Percentiles rank a stretch among this genome's conserved stretches.
Conservation (phyloP, 2,113 vertebrate genomes). For the Gorsachius goisagi region DNA sequence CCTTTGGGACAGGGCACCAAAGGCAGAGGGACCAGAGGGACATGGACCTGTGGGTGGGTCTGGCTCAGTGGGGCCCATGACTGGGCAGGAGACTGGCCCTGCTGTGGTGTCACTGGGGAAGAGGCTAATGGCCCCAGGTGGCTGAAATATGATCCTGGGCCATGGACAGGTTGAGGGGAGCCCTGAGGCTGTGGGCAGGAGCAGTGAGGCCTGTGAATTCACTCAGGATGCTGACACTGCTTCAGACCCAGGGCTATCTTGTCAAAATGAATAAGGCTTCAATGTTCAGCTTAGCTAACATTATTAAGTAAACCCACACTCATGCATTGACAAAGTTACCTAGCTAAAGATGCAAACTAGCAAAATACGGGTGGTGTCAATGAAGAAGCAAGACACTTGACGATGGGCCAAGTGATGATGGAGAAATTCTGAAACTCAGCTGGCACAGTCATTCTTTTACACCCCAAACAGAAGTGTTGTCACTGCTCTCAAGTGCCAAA, state of each 20-base stretch:
- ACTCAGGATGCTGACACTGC: neutral
- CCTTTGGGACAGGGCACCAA: no score
- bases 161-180: fast-evolving
- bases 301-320: neutral
- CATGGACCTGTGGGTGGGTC: fast-evolving
- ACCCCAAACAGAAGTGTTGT: neutral
- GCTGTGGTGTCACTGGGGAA: fast-evolving
- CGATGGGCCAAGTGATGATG: neutral
- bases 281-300: neutral
- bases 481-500: neutral
- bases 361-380: neutral
- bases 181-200: fast-evolving
- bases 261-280: neutral
- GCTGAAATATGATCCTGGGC: neutral
- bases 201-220: neutral
- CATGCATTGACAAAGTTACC: neutral
- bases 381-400: neutral
- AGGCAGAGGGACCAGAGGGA: no score
- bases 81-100: fast-evolving
- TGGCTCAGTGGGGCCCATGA: neutral
- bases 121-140: fast-evolving
- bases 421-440: neutral
- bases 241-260: neutral
- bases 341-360: neutral
- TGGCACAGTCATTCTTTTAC: neutral